A percentile compares a stretch with the other conserved stretches of the same genome.
Conservation (phyloP, 2,797 vertebrate genomes). For the Siniperca scherzeri region DNA sequence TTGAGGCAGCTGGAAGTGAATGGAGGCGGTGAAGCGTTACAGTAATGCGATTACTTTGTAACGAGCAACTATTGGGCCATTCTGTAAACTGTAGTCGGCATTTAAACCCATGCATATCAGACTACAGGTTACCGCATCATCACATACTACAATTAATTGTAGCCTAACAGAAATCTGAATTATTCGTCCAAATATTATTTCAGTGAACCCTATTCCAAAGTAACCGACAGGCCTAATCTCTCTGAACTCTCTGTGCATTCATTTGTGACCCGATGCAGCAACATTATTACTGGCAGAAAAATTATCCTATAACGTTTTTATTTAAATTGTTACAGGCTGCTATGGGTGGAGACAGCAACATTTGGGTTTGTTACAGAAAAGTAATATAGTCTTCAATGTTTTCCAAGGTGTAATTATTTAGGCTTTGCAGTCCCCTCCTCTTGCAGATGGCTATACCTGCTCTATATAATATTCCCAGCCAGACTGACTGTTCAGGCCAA, state of each 20-base stretch:
- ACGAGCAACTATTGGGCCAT: background rate
- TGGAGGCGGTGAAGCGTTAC: background rate
- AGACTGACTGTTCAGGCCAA: no score
- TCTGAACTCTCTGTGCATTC: no score
- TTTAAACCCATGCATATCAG: background rate
- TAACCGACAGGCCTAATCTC: no score
- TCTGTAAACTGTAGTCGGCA: background rate
- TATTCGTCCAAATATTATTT: background rate
- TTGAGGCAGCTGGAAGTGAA: constrained; percentile 32
- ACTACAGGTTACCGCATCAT: background rate
- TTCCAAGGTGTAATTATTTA: background rate
- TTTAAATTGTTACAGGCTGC: no score
- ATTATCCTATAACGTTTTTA: no score
- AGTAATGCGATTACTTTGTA: constrained; percentile 9
- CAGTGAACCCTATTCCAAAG: no score
- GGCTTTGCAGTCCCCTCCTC: background rate
- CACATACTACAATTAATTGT: background rate
- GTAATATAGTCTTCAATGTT: background rate
- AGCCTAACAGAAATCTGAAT: background rate
- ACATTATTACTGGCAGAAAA: no score
- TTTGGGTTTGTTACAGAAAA: background rate
- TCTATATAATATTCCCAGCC: no score
- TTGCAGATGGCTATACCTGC: no score
- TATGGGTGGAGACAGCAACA: background rate
- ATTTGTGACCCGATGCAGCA: no score